Conservation (phyloP, 30 jellyfish, hydroid and myxozoan species). For the Mastigias papua region DNA sequence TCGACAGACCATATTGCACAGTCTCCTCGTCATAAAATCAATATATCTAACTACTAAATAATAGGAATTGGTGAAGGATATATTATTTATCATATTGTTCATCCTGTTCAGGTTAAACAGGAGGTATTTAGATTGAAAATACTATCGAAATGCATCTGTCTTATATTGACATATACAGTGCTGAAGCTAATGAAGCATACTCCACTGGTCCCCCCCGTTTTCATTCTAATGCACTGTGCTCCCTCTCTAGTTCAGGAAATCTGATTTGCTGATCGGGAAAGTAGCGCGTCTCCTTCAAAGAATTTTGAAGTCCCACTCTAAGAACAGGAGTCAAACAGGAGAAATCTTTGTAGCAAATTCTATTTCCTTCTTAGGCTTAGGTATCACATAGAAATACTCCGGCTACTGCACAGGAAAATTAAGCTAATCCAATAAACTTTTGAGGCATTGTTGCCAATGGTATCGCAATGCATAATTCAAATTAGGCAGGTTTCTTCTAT, state of each 20-base stretch:
- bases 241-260: background rate
- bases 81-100: too few species aligned
- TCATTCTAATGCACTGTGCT: background rate
- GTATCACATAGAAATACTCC: background rate
- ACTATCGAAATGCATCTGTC: background rate
- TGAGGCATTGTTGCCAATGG: constrained; percentile 20
- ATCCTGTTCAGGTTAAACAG: too few species aligned
- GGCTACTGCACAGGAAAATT: background rate
- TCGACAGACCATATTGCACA: background rate
- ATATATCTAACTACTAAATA: background rate
- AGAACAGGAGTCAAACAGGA: too few species aligned
- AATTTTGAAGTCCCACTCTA: background rate
- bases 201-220: background rate
- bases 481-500: too few species aligned
- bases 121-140: too few species aligned
- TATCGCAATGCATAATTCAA: constrained; percentile 10
- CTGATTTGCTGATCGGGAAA: background rate
- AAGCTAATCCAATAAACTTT: background rate
- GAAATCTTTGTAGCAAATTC: background rate
- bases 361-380: background rate
- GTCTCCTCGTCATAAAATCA: background rate
- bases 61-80: too few species aligned
- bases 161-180: too few species aligned
- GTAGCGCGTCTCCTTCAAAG: background rate
- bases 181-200: background rate